Evolutionary conservation across 2,888 invertebrate species (phyloP), one percentile per base, ranked within the genome.

Genomic region (Hylaea fasciaria): DNA sequence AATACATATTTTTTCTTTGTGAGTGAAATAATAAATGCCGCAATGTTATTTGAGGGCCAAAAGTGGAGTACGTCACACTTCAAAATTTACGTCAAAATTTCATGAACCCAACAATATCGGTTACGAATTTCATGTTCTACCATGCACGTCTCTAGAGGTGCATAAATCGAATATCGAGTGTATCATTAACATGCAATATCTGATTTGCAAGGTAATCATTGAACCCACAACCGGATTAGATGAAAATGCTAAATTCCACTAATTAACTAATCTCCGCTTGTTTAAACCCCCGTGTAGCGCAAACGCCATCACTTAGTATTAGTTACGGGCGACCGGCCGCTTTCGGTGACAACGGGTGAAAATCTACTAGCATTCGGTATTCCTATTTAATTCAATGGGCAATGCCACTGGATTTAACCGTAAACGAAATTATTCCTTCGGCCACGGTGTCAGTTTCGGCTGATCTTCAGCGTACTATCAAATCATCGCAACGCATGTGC

Each of bases 231-330:
- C 58, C 22, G 35, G 52, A 22, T 41, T 41, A 48, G 44, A 56
- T 48, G 48, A 48, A 52, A 48, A 57, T 44, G 52, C 52, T 56
- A 56, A 51, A 53, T 54, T 55, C 49, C 41, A 40, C 62, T 67
- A 61, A 66, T 62, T 57, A 61, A 64, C 62, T 51, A 46, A 58
- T 61, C 45, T 57, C 37, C 50, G 55, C 53, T 58, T 54, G 58
- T 65, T 70, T 62, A 65, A 69, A 59, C 66, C 68, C 28, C 17
- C 16, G 56, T 32, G 47, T 52, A 48, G 39, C 17, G 52, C 39
- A 39, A 56, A 67, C 71, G 64, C 71, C 75, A 75, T 75, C 70
- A 71, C 66, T 77, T 72, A 71, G 62, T 63, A 53, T 61, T 61
- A 61, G 61, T 56, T 61, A 51, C 39, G 61, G 35, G 16, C 29